A percentile compares a stretch with the other conserved stretches of the same genome.
These are phyloP conservation scores for Athalia circularis DNA, from an alignment of 2,888 invertebrate genomes.

Conservation along the genomic window DNA sequence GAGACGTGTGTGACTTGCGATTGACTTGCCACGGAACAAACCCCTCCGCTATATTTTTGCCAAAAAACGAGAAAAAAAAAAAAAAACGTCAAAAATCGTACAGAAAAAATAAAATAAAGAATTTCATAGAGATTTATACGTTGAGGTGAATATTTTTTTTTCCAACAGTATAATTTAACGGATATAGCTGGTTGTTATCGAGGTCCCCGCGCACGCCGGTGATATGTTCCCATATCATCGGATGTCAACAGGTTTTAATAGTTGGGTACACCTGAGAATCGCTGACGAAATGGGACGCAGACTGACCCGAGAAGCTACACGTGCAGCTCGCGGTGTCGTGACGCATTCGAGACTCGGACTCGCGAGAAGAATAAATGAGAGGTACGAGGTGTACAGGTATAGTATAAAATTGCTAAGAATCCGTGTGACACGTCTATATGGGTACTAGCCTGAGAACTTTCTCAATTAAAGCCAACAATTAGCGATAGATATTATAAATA, in stretches of 20 bases:
- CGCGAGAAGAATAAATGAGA: slow-evolving; percentile 30
- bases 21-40: slow-evolving; percentile 2
- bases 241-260: slow-evolving; percentile 40
- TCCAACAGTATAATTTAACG: slow-evolving; percentile 15
- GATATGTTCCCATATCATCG: slow-evolving; percentile 24
- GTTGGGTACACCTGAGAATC: slow-evolving; percentile 27
- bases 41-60: not conserved
- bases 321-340: slow-evolving; percentile 22
- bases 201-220: not conserved
- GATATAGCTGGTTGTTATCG: slow-evolving; percentile 12
- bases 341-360: not conserved
- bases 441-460: slow-evolving; percentile 68
- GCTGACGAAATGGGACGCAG: slow-evolving; percentile 38
- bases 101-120: too few relatives aligned
- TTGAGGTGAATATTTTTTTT: not conserved
- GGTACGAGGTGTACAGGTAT: not conserved
- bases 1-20: slow-evolving; percentile 19
- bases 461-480: slow-evolving; percentile 72
- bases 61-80: slow-evolving; percentile 7
- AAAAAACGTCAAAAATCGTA: not conserved
- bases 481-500: slow-evolving; percentile 52
- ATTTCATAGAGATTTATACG: not conserved
- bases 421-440: slow-evolving; percentile 37
- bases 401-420: slow-evolving; percentile 45
- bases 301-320: slow-evolving; percentile 26